Evolutionary conservation across 2,113 vertebrate genomes (phyloP).

Genomic region (Plestiodon gilberti): DNA sequence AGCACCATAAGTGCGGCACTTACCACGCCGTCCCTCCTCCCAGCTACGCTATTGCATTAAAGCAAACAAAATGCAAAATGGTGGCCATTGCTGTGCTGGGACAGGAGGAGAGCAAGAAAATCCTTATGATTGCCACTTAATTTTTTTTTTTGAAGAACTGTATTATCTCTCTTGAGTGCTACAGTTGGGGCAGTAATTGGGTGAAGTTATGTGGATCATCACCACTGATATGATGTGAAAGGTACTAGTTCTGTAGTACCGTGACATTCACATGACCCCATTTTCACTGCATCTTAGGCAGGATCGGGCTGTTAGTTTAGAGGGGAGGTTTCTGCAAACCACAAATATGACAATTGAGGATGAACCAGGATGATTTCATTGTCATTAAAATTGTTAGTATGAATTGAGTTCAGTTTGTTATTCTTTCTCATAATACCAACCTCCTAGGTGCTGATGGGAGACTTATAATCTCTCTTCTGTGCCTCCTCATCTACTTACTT

Average conservation of each 20-base stretch:
- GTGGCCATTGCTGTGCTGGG: too few relatives aligned
- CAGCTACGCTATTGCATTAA: too few relatives aligned
- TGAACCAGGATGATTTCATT: background rate
- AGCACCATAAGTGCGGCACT: too few relatives aligned
- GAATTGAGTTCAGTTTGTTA: background rate
- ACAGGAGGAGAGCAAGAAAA: background rate
- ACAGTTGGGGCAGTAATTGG: background rate
- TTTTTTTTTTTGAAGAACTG: background rate
- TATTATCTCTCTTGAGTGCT: background rate
- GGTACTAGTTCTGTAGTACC: too few relatives aligned
- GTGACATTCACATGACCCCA: too few relatives aligned
- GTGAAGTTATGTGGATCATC: too few relatives aligned
- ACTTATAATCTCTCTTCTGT: background rate
- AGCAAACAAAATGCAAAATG: background rate
- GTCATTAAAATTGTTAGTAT: background rate
- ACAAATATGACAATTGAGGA: background rate
- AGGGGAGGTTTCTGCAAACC: background rate
- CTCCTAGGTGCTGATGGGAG: accelerated
- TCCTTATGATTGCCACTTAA: background rate
- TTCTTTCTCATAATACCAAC: background rate
- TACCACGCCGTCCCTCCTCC: too few relatives aligned
- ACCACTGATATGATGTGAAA: too few relatives aligned
- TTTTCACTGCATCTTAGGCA: too few relatives aligned
- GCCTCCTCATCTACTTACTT: background rate
- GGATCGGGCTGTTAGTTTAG: too few relatives aligned